Evolutionary conservation across 2,888 invertebrate genomes (phyloP).

Genomic region (Leucophenga maculata): DNA sequence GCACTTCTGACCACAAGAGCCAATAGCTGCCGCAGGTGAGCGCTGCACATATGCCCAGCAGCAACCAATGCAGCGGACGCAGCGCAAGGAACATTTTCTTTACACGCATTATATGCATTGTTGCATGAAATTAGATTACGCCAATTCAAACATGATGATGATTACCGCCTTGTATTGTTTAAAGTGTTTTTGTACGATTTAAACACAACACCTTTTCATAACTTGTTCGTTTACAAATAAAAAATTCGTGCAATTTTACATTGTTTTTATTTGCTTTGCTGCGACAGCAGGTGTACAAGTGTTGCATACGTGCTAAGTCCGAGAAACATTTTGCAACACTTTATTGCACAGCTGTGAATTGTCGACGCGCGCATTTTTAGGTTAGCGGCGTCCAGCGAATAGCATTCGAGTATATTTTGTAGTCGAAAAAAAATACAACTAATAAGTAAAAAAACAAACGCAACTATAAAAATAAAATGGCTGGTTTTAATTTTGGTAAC

Average conservation of each 20-base stretch:
- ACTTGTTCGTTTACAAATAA: background rate
- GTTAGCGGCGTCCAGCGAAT: background rate
- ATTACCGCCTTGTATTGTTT: too few species aligned
- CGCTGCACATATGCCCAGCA: constrained; percentile 57
- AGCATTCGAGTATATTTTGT: background rate
- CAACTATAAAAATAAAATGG: constrained; percentile 30
- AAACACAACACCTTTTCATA: background rate
- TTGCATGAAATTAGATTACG: background rate
- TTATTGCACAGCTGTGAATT: too few species aligned
- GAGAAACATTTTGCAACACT: too few species aligned
- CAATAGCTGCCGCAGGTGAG: constrained; percentile 63
- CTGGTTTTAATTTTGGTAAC: constrained; percentile 54
- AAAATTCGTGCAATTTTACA: constrained; percentile 9
- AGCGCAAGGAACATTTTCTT: constrained; percentile 66
- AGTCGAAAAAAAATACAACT: background rate
- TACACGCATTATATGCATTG: constrained; percentile 42
- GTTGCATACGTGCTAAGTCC: too few species aligned
- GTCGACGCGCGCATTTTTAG: constrained; percentile 8
- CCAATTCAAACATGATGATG: background rate
- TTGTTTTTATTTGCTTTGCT: constrained; percentile 24
- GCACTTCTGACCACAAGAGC: constrained; percentile 62
- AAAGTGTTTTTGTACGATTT: background rate
- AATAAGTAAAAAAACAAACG: too few species aligned
- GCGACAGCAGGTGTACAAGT: background rate
- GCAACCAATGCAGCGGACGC: constrained; percentile 64